Base-by-base conservation (phyloP, 2,888 invertebrate genomes). In the Microchrysa polita region DNA sequence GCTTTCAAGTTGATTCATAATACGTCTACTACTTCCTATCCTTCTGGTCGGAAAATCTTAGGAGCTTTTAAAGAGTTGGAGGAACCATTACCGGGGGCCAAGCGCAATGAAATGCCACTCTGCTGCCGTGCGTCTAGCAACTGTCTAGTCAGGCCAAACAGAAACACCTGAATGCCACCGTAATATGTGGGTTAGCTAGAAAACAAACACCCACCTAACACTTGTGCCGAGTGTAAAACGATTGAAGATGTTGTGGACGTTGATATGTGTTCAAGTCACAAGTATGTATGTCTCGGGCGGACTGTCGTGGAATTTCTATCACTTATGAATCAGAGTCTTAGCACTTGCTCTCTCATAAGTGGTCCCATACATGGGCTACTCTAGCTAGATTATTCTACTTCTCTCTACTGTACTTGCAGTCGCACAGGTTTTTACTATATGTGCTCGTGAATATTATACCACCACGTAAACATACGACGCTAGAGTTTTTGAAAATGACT, bases 151-250 rank as follows among this genome's bases (percentile, higher is more conserved):
- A 14, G 22, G 16, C 18, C 52, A n/a, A n/a, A n/a, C n/a, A n/a
- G 67, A 27, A 27, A 75, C 63, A 72, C 75, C 61, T 69, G 75
- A 75, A 73, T 69, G 67, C 63, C 67, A 61, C 57, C 69, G 59
- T 60, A 63, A 73, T 71, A 73, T 65, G 69, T 69, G 55, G 69
- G 73, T 63, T 67, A 67, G 67, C 74, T 57, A 34, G 52, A 52
- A 53, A 67, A 57, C 69, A 69, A 72, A 67, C 75, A 67, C 75
- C 75, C 75, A 75, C 75, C 59, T 73, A 57, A 69, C 75, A 75
- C 75, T 67, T 73, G 63, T 63, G 55, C 22, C 34, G 40, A 34
- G 57, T 57, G 69, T 23, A 55, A 67, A 42, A 57, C 34, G 40
- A 55, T 69, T 40, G 22, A 34, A 69, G 55, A 57, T 69, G 57